Evolutionary conservation across 1,140 invertebrate species (phyloP), one percentile per base, ranked within the genome.

Genomic region (Drosophila leontia): DNA sequence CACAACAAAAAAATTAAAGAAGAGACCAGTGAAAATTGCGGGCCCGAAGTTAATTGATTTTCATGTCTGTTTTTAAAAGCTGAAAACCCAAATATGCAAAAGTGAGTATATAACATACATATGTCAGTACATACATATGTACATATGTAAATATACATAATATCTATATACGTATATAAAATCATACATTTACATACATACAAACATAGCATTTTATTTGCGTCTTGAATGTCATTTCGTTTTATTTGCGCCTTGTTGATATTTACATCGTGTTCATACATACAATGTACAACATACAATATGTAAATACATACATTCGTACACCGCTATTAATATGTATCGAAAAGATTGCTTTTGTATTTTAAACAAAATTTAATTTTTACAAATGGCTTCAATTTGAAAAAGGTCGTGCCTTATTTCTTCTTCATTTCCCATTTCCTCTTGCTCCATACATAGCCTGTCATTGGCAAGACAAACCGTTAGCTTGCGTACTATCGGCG

Each of bases 31-130:
- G 57, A 59, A 80, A 67, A 80, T 68, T 41, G 17, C n/a, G 11
- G 32, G 32, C 11, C n/a, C 37, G 3, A 44, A 72, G 44, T 56
- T 79, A 75, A 80, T 75, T 80, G 71, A 58, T 58, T 68, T 68
- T 65, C 48, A 58, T 64, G 57, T 61, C 44, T n/a, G 50, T 48
- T 72, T 48, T 48, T 63, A 19, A 64, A 48, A 65, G 42, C 57
- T 32, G 29, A 57, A 64, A 41, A 45, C 41, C 15, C 42, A 58
- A 69, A 62, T 64, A 64, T 75, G 76, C 60, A 72, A 62, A 55
- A 78, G 55, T 71, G 44, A 63, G 63, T 80, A 63, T 50, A 39
- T 44, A 55, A 39, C 35, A 64, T 63, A 39, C 35, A 64, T 63
- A 35, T 8, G 2, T 58, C n/a, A 2, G 12, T 62, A 45, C 0